Conservation (phyloP, 1,140 invertebrate species). For the Metopolophium dirhodum region DNA sequence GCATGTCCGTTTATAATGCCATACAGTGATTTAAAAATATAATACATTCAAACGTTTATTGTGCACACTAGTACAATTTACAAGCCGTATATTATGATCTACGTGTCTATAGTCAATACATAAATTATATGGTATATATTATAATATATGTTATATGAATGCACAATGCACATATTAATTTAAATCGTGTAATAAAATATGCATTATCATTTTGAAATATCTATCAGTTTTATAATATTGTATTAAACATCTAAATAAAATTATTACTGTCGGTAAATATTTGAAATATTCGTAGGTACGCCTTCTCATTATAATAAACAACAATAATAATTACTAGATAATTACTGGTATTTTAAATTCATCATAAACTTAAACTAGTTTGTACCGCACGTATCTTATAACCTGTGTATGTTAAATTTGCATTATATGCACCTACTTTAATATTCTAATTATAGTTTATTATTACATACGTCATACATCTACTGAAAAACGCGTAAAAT, state of each 20-base stretch:
- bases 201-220: not conserved
- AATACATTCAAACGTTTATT: not conserved
- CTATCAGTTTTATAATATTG: not conserved
- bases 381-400: not conserved
- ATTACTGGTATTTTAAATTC: not conserved
- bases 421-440: not conserved
- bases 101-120: not conserved
- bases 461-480: not conserved
- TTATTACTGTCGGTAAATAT: not conserved
- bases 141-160: not conserved
- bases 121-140: not conserved
- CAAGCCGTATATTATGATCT: not conserved
- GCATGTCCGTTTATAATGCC: not conserved
- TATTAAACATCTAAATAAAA: conserved; percentile 14
- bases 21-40: not conserved
- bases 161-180: not conserved
- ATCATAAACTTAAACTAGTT: conserved; percentile 16
- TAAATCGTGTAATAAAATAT: not conserved
- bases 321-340: not conserved
- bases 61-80: not conserved
- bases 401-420: not conserved
- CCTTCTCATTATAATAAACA: not conserved
- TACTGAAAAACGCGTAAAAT: not conserved
- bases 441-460: conserved; percentile 25
- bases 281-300: not conserved